phyloP scores from a whole-genome alignment of 2,797 vertebrate species.

The Molossus molossus region DNA sequence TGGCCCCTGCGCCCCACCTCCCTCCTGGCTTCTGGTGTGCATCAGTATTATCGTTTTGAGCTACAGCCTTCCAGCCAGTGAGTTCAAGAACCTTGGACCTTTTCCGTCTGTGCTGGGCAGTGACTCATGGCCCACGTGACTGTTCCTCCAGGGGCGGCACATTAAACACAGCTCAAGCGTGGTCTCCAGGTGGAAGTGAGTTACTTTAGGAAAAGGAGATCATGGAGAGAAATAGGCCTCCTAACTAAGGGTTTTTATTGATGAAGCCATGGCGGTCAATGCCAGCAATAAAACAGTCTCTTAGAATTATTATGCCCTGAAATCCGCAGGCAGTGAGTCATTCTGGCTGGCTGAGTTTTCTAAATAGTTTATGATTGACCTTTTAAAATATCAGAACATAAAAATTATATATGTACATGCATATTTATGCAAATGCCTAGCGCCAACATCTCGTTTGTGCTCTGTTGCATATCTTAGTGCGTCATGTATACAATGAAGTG shows the following conservation, averaged over 20 bases:
- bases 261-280: background rate
- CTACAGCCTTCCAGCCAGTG: background rate
- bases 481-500: too few relatives aligned
- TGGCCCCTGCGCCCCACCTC: accelerated
- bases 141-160: accelerated
- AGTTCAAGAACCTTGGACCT: background rate
- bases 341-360: background rate
- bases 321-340: background rate
- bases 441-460: background rate
- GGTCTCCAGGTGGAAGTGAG: background rate
- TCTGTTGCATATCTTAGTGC: background rate
- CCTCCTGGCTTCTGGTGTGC: background rate
- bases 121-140: too few relatives aligned
- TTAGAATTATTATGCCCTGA: background rate
- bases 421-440: background rate
- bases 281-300: background rate
- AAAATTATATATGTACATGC: background rate
- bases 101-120: background rate
- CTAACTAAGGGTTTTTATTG: background rate
- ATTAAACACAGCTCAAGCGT: accelerated
- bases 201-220: background rate
- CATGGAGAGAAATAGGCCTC: background rate
- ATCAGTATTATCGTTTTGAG: background rate
- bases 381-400: background rate
- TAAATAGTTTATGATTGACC: background rate